Evolutionary conservation across 2,888 invertebrate genomes (phyloP), one percentile per base, ranked within the genome.

Genomic region (Erebia epiphron): DNA sequence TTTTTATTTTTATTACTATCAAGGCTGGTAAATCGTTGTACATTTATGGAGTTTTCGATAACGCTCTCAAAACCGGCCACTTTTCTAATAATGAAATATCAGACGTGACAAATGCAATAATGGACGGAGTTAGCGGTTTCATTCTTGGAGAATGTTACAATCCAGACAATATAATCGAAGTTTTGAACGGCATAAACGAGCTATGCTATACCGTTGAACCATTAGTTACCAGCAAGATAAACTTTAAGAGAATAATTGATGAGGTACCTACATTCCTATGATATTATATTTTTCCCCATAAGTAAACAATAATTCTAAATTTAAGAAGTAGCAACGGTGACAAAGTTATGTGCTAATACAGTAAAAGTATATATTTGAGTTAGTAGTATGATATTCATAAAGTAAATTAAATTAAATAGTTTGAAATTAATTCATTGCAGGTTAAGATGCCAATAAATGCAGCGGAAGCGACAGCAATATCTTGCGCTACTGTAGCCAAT

Each of bases 21-120:
- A 58, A 92, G 91, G 83, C 78, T 46, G 90, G 91, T 1, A 91
- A 87, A 77, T 89, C 89, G 11, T 80, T 86, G 8, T 88, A 79
- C 72, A 57, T 92, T 65, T 89, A 88, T 1, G 84, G 82, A 41
- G 74, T 91, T 16, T 85, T 87, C 43, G 72, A 78, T 50, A 71
- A 78, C 13, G 77, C 82, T 9, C 69, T 89, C 0, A 11, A 46
- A 5, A 75, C 21, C 66, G 87, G 87, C 2, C 14, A 65, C 1
- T 72, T 82, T 35, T 52, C 58, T 10, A 77, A 79, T 52, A 75
- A 72, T 8, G 90, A 92, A 73, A 75, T 85, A 68, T 77, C 83
- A 52, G 89, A 90, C 73, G 80, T 89, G 0, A 79, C 86, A 0
- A 88, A 90, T 65, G 83, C 88, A 0, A 68, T 91, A 46, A 72